Conservation (phyloP, 37 sponge, comb jelly and placozoan species). For the Cladorhizidae sp. region DNA sequence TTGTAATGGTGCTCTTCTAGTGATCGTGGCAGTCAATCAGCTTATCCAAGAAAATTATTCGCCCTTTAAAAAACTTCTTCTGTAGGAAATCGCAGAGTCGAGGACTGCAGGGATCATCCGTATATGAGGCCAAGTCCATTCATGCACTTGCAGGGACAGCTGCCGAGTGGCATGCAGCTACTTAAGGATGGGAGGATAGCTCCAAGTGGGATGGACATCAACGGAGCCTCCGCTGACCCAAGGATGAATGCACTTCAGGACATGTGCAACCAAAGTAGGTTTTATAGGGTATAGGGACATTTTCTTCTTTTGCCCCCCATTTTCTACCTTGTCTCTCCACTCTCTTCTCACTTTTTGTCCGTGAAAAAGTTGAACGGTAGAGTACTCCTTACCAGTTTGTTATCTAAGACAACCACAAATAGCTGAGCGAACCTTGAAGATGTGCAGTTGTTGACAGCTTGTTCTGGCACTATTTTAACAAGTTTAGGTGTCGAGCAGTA, state of each 20-base stretch:
- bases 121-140: constrained; percentile 56
- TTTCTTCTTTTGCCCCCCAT: too few species aligned
- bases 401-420: too few species aligned
- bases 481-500: not conserved
- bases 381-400: too few species aligned
- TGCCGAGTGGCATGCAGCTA: constrained; percentile 26
- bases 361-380: too few species aligned
- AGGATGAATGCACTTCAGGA: constrained; percentile 5
- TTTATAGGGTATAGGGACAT: too few species aligned
- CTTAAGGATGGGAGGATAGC: constrained; percentile 34
- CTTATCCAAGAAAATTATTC: not conserved
- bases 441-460: not conserved
- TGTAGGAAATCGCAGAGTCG: constrained; percentile 43
- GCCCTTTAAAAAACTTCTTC: not conserved
- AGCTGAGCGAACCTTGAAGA: too few species aligned
- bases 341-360: too few species aligned
- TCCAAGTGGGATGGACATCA: constrained; percentile 8
- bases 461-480: not conserved
- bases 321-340: not conserved
- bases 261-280: constrained; percentile 28
- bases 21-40: too few species aligned
- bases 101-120: constrained; percentile 59
- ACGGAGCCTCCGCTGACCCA: constrained; percentile 19
- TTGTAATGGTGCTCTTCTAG: too few species aligned
- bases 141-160: constrained; percentile 43